Evolutionary conservation across 2,797 vertebrate genomes (phyloP), one percentile per base, ranked within the genome.

Genomic region (Sarcophilus harrisii): DNA sequence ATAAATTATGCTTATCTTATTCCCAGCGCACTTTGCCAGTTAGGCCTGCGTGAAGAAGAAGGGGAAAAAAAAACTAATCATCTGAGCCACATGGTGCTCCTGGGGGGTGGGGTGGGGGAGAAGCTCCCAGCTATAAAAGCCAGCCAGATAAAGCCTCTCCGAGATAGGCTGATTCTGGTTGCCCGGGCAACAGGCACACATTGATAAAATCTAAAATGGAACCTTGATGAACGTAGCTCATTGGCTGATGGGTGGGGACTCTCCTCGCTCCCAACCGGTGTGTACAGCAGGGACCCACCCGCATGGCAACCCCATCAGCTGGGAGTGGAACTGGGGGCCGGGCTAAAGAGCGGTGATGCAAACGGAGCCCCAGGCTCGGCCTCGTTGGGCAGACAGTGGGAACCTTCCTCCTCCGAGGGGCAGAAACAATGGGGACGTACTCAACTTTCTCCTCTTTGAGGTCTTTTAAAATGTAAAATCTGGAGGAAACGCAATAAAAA

Each of bases 1-100:
- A 98, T 99, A 98, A 98, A 98, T 99, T 98, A 98, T 90, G 97
- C 98, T 98, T 98, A 98, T 99, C 98, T 98, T 98, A 99, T 98
- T 99, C 98, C 98, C 97, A 95, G 58, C 98, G 98, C 98, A 97
- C 98, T 98, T 97, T 92, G 97, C 98, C 97, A 59, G 98, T 54
- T 95, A n/a, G 90, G 98, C 97, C 98, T 95, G 98, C 57, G 97
- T 90, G 96, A 97, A 98, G 97, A 95, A 87, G 73, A 49, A 87
- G 59, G 11, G 11, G 24, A 59, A 87, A 87, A 73, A 73, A 87
- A 91, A 92, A 97, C 99, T 98, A 98, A 99, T 99, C 98, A 98
- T 93, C 89, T 38, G 96, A 97, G 98, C 98, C 99, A 99, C 99
- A 99, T 98, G 98, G 98, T 98, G 98, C 98, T 91, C 97, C 97